Base-by-base conservation (phyloP, 1,140 invertebrate species). In the Episyrphus balteatus region DNA sequence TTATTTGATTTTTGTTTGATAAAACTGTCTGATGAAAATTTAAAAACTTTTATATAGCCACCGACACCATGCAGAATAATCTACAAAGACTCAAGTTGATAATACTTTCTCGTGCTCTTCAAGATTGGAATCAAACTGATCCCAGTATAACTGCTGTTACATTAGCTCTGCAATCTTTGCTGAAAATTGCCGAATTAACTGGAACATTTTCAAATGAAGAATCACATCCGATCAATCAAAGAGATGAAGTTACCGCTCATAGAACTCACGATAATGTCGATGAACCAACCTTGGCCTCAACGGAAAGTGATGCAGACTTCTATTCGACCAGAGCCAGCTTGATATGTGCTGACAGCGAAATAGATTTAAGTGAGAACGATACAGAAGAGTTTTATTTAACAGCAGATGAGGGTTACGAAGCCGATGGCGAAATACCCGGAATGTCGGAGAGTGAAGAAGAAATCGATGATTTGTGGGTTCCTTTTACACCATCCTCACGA, bases 401-500 rank as follows among this genome's bases (percentile, higher is more conserved):
- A 0, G 65, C 65, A 5, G 65, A 68, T 19, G 65, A 68, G 45
- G 65, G 65, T 1, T 68, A 68, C 44, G 64, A 68, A 43, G 65
- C 62, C 18, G 65, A 68, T 49, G 65, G 58, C 33, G 65, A 68
- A 42, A 59, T 66, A 14, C 55, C 55, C 1, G 59, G 64, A 5
- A 36, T 61, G 0, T 64, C 56, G 11, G 65, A 66, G 21, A 55
- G 56, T 18, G 62, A 64, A 21, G 53, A 53, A 17, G 55, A 62
- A 2, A 42, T 57, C 0, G 41, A 46, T 17, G 52, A 60, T 12
- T 55, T 63, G 14, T 66, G 62, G 62, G 52, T 53, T 13, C 58
- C 62, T 1, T 62, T 66, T 21, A 59, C 60, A 42, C 64, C 64
- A 2, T 59, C 56, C 5, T 68, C 62, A 12, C 57, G 59, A 3